A percentile compares a stretch with the other conserved stretches of the same genome.
Conservation (phyloP, 2,797 vertebrate genomes). For the Buphagus erythrorhynchus region DNA sequence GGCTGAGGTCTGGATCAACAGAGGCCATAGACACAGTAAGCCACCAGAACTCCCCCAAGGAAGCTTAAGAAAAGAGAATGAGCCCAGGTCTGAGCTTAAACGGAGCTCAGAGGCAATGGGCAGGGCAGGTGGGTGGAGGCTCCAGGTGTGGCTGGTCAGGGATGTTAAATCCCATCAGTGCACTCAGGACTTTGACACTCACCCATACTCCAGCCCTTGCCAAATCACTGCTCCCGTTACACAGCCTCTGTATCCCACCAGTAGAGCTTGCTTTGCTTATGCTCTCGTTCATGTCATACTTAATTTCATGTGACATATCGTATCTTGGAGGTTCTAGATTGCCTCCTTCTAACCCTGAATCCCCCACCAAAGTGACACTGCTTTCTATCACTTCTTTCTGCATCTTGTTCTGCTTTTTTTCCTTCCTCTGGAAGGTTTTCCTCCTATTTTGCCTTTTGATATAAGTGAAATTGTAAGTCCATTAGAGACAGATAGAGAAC, state of each 20-base stretch:
- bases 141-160: neutral
- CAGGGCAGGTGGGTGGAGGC: neutral
- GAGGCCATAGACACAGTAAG: accelerated
- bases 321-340: neutral
- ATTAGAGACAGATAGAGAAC: neutral
- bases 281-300: neutral
- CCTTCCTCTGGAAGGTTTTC: neutral
- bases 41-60: neutral
- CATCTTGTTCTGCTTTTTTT: neutral
- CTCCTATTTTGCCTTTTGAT: neutral
- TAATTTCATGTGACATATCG: neutral
- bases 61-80: accelerated
- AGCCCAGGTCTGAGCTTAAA: neutral
- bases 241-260: neutral
- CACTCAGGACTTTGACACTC: neutral
- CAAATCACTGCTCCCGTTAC: neutral
- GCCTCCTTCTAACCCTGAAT: neutral
- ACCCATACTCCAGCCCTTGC: neutral
- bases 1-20: neutral
- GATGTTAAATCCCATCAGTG: neutral
- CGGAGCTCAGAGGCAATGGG: neutral
- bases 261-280: neutral
- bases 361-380: neutral
- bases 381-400: neutral
- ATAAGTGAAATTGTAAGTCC: neutral